Base-by-base conservation (phyloP, 2,797 vertebrate species). In the Myotis vivesi region DNA sequence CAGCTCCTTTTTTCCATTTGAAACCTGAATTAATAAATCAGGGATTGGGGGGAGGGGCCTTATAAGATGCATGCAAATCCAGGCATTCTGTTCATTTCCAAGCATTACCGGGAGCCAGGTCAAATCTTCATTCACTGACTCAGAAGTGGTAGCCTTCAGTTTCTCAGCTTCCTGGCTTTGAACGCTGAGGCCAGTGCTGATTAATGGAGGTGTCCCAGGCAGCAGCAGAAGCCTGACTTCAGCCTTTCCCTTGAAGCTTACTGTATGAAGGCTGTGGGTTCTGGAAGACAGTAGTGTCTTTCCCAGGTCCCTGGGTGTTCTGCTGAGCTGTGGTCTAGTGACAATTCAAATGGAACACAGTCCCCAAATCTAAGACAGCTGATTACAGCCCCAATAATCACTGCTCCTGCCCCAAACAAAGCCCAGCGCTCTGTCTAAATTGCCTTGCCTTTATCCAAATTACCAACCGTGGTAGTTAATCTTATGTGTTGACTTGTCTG, bases 131-230 rank as follows among this genome's bases (percentile, higher is more conserved):
- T 33, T 87, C 44, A 64, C 38, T 55, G 28, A 85, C n/a, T 83
- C 68, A 53, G 22, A 95, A 68, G 73, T 16, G 64, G 57, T 36
- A 82, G 49, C 66, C n/a, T 75, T 93, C 33, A 41, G n/a, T 72
- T 85, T 72, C 93, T 84, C 44, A 49, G 25, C 77, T 17, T 93
- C 76, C 84, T 80, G 23, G 68, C 28, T 49, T 96, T 73, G 36
- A 66, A 66, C 71, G 59, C 36, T 38, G 73, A 95, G 64, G 46
- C 9, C 19, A 11, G 2, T 68, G 20, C 25, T 69, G 68, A 93
- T 88, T 36, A 88, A 77, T 41, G 59, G 93, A 69, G 69, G n/a
- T 83, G 30, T 85, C 91, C 44, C 55, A 88, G 92, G 36, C 22
- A 51, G 25, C n/a, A 87, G 44, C 55, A 86, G 75, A 83, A 10